A percentile compares a stretch with the other conserved stretches of the same genome.
phyloP scores from a whole-genome alignment of 2,888 invertebrate species.

The Sussaba pulchella region DNA sequence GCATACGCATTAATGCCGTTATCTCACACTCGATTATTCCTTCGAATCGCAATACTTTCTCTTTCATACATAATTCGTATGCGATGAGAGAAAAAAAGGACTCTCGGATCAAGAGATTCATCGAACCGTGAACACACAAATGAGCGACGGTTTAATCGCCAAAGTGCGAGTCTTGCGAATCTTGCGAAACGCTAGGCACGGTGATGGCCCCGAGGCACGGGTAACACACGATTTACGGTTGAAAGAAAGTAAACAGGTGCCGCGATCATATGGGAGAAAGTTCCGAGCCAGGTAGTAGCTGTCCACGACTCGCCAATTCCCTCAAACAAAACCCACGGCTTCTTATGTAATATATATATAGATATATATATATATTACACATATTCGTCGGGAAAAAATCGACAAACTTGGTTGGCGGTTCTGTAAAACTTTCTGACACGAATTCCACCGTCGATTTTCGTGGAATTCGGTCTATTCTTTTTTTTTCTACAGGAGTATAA shows the following conservation, averaged over 20 bases:
- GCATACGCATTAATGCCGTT: too few relatives aligned
- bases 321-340: constrained; percentile 73
- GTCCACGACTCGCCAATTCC: constrained; percentile 67
- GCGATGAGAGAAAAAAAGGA: background rate
- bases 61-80: background rate
- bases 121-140: background rate
- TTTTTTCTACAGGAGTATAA: background rate
- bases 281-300: constrained; percentile 76
- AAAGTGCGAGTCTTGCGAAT: background rate
- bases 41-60: too few relatives aligned
- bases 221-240: constrained; percentile 27
- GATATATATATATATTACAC: too few relatives aligned
- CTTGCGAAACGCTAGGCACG: constrained; percentile 41
- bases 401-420: background rate
- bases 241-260: constrained; percentile 78
- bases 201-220: constrained; percentile 27
- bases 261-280: constrained; percentile 79
- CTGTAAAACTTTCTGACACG: background rate
- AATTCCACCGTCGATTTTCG: background rate
- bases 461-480: background rate
- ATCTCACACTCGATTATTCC: too few relatives aligned
- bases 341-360: constrained; percentile 69
- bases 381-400: too few relatives aligned
- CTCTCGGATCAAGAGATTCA: background rate
- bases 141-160: background rate